These are phyloP conservation scores for Bombus pyrosoma DNA, from an alignment of 1,140 invertebrate genomes.

Conservation along the genomic window DNA sequence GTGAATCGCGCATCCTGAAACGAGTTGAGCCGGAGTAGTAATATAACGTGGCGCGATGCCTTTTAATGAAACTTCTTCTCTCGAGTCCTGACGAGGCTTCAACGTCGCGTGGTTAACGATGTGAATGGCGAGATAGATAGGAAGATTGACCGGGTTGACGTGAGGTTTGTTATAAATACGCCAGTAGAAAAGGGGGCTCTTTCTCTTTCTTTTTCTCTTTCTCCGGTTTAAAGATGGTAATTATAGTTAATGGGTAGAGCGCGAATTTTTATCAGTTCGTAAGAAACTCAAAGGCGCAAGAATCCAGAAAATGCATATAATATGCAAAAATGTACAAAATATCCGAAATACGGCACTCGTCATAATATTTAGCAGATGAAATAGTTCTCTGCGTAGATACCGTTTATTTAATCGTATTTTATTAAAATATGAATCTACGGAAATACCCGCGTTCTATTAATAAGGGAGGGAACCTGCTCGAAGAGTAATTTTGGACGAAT, in stretches of 20 bases:
- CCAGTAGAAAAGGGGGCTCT: background rate
- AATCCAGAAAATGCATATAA: too few species aligned
- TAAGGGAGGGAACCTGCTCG: background rate
- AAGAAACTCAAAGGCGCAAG: too few species aligned
- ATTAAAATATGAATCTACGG: too few species aligned
- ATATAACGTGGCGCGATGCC: background rate
- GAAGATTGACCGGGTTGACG: background rate
- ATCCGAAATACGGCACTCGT: too few species aligned
- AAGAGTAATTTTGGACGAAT: background rate
- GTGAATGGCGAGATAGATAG: background rate
- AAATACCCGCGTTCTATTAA: too few species aligned
- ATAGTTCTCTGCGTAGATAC: too few species aligned
- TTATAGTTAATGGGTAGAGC: background rate
- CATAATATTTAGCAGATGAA: too few species aligned
- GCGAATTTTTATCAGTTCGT: too few species aligned
- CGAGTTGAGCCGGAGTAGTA: background rate
- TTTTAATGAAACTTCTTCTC: constrained; percentile 16
- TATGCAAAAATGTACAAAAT: too few species aligned
- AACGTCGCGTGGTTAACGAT: constrained; percentile 1
- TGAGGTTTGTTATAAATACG: background rate
- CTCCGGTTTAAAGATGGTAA: background rate
- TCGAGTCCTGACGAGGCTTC: background rate
- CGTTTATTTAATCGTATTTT: too few species aligned
- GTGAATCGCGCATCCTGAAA: constrained; percentile 3
- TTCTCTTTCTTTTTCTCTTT: background rate